Base-by-base conservation (phyloP, 2,797 vertebrate genomes). In the Rachycentron canadum region DNA sequence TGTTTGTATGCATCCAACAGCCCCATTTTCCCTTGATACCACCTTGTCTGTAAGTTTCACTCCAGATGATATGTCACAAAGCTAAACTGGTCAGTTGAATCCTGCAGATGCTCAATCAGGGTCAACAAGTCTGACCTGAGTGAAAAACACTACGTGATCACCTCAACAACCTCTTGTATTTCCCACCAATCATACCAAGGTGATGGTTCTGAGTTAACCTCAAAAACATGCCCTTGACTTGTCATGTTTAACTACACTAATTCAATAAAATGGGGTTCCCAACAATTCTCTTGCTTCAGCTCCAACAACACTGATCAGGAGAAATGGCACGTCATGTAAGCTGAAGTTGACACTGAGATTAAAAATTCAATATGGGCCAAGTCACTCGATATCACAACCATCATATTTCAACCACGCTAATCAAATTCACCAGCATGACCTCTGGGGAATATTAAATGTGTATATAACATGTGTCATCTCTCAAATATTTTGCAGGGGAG, bases 361-460 rank as follows among this genome's bases (percentile, higher is more conserved):
- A 89, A 86, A 88, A 89, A 90, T 79, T 79, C 73, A 89, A 89
- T 86, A 80, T 58, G 69, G 66, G 69, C 73, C 71, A 62, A 86
- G 87, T 79, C 87, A 80, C 75, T 89, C 47, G 55, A 76, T 86
- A 86, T 92, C 76, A 73, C 71, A 58, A 61, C 81, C 73, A 65
- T 87, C 78, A 84, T 82, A 88, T 88, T 88, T 90, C 84, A 86
- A 70, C 81, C 21, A 3, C 5, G 64, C 82, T 88, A 89, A 92
- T 93, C 84, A 84, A 87, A 89, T 89, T 87, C 85, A 69, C 88
- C 43, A 73, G 78, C 74, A 17, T 89, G 88, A 89, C 91, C 84
- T 86, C 86, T 73, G 78, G 77, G 82, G 80, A 76, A 71, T 83
- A 87, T 90, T 88, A 89, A 91, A 88, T 65, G 84, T 82, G 86